Evolutionary conservation across 2,797 vertebrate species (phyloP).

Genomic region (Chelmon rostratus): DNA sequence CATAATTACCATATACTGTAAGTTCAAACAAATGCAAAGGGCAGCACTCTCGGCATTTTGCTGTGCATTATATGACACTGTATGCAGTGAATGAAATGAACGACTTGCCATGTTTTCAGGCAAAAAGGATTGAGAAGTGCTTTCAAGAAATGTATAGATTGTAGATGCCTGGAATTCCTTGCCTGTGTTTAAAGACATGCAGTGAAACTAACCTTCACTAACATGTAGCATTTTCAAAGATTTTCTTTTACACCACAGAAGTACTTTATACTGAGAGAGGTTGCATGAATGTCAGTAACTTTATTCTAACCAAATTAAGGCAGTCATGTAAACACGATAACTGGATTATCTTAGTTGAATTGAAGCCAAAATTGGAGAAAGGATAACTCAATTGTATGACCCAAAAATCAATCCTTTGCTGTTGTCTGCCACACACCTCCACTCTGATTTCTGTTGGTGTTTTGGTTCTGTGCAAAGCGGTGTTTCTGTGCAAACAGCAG

Average conservation of each 20-base stretch:
- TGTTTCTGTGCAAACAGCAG: constrained; percentile 9
- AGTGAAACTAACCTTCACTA: constrained; percentile 27
- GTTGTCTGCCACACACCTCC: neutral
- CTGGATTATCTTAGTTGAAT: constrained; percentile 41
- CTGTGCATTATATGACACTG: constrained; percentile 33
- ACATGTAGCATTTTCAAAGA: neutral
- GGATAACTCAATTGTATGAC: constrained; percentile 46
- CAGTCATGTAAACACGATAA: constrained; percentile 36
- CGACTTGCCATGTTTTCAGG: neutral
- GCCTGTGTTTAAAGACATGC: neutral
- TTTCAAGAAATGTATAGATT: neutral
- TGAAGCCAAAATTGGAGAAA: constrained; percentile 44
- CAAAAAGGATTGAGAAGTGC: neutral
- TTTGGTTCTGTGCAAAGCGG: constrained; percentile 17
- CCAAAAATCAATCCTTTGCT: constrained; percentile 36
- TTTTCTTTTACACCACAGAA: neutral
- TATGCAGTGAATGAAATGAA: constrained; percentile 35
- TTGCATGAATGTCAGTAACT: constrained; percentile 19
- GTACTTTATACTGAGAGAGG: constrained; percentile 15
- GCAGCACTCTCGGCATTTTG: constrained; percentile 60
- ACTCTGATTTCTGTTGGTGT: neutral
- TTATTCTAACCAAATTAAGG: constrained; percentile 36
- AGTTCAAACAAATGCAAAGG: constrained; percentile 61
- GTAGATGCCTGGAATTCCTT: neutral
- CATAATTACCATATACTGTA: constrained; percentile 65